Evolutionary conservation across 2,888 invertebrate species (phyloP).

Genomic region (Lobophora halterata): DNA sequence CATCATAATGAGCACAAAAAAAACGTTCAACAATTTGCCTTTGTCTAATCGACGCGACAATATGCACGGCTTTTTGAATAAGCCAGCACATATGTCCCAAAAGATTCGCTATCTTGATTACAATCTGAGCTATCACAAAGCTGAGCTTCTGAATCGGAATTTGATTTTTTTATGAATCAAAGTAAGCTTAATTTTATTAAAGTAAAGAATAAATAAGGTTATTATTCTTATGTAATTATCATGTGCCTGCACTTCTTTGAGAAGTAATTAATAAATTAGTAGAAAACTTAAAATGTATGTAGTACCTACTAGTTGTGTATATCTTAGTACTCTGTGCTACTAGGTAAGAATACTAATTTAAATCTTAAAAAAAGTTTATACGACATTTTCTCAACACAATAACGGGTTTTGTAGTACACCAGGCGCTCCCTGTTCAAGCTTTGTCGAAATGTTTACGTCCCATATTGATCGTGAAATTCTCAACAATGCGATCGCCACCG

Average conservation of each 20-base stretch:
- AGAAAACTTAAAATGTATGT: too few relatives aligned
- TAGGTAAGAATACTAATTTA: slow-evolving; percentile 17
- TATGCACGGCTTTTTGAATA: slow-evolving; percentile 18
- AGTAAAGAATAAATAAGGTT: too few relatives aligned
- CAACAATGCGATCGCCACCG: slow-evolving; percentile 65
- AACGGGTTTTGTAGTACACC: slow-evolving; percentile 49
- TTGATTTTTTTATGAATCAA: too few relatives aligned
- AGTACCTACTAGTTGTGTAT: too few relatives aligned
- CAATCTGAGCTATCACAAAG: slow-evolving; percentile 12
- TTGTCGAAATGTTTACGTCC: slow-evolving; percentile 78
- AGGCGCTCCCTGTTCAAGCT: slow-evolving; percentile 66
- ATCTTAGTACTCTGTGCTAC: too few relatives aligned
- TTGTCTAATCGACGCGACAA: slow-evolving; percentile 31
- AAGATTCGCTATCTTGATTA: slow-evolving; percentile 25
- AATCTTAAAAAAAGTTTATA: slow-evolving; percentile 17
- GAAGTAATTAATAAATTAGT: too few relatives aligned
- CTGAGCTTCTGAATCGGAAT: too few relatives aligned
- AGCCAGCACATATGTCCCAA: slow-evolving; percentile 19
- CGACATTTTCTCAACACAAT: slow-evolving; percentile 17
- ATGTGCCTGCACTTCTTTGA: too few relatives aligned
- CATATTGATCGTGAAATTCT: slow-evolving; percentile 74
- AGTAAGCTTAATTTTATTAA: too few relatives aligned
- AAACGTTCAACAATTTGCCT: slow-evolving; percentile 27
- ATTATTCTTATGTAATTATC: too few relatives aligned
- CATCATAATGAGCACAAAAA: slow-evolving; percentile 39